Base-by-base conservation (phyloP, 2,888 invertebrate genomes). In the Eupithecia insigniata region DNA sequence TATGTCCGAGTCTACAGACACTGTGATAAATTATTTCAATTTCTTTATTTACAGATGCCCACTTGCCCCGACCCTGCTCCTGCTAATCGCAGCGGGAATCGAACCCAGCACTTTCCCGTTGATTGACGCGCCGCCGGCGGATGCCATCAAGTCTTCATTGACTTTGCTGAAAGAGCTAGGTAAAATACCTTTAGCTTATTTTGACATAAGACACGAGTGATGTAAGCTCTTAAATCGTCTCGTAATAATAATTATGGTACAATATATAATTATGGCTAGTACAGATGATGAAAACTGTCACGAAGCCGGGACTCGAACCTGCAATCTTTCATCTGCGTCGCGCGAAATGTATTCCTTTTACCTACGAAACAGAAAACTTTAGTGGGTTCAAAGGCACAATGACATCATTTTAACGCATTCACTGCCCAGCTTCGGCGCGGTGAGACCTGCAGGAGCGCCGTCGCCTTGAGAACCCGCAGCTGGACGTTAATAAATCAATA, bases 101-200 rank as follows among this genome's bases (percentile, higher is more conserved):
- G 96, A 97, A 79, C 97, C 98, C 18, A 93, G 95, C 60, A 96
- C 96, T 18, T 99, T 99, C 89, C 98, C 99, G 83, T 97, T 99
- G 83, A 96, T 99, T 88, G 99, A 99, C 85, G 96, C 96, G 80
- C 99, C 99, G 0, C 96, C 97, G 0, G 93, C 95, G 30, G 97
- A 97, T 71, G 95, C 96, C 0, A 90, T 97, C 18, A 91, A 95
- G 73, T 95, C 95, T 22, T 97, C 97, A 0, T 94, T 97, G 67
- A 90, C 94, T 30, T 95, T 96, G 70, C 88, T 97, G 14, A 95
- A 96, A 81, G 95, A 96, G 79, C 89, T 97, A 76, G 97, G 94
- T 94, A 84, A 78, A 55, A 22, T 60, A 61, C 26, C 18, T 22
- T 39, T 36, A 7, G 51, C 22, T 51, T 26, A 26, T 26, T 26